These are phyloP conservation scores for Isichthys henryi DNA, from an alignment of 2,113 vertebrate species.

Conservation along the genomic window DNA sequence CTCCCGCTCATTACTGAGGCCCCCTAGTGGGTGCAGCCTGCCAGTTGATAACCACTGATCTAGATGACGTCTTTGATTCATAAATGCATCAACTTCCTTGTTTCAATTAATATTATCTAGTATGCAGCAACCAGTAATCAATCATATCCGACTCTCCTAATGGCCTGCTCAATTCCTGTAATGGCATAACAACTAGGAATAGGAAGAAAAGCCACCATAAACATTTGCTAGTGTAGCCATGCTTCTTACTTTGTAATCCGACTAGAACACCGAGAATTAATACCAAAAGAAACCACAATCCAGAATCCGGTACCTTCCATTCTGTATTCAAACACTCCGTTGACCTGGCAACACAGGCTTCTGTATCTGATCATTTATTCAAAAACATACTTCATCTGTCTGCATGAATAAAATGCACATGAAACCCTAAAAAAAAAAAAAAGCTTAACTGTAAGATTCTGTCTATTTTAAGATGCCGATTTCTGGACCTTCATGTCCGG, in stretches of 20 bases:
- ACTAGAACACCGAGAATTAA: not conserved
- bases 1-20: not conserved
- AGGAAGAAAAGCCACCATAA: not conserved
- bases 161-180: not conserved
- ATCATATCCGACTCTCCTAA: not conserved
- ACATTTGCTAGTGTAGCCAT: not conserved
- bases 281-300: not conserved
- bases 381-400: not conserved
- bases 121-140: not conserved
- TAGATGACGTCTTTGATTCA: not conserved
- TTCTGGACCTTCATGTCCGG: not conserved
- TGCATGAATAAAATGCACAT: not conserved
- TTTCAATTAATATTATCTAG: not conserved
- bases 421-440: not conserved
- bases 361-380: not conserved
- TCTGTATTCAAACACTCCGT: not conserved
- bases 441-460: not conserved
- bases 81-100: not conserved
- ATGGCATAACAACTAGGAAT: not conserved
- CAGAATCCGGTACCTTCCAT: not conserved
- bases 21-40: not conserved
- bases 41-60: not conserved
- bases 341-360: not conserved
- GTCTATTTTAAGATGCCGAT: not conserved
- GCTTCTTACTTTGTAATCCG: not conserved